These are phyloP conservation scores for Creontiades dilutus DNA, from an alignment of 2,888 invertebrate genomes.

Conservation along the genomic window DNA sequence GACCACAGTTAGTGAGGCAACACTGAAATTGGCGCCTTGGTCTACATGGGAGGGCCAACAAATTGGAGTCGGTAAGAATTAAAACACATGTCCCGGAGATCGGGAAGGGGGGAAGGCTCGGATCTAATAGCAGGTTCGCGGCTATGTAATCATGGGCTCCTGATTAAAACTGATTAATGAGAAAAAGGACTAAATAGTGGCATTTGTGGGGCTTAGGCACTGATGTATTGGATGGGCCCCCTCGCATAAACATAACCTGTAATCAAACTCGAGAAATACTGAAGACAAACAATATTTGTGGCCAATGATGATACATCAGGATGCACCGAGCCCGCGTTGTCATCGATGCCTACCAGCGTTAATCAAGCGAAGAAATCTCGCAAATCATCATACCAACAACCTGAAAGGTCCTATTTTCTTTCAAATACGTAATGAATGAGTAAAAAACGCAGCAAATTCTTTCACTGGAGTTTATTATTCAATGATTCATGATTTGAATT, in stretches of 20 bases:
- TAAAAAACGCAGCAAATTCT: no score
- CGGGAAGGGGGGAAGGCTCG: conserved; percentile 61
- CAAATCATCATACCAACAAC: neutral
- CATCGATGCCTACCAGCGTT: neutral
- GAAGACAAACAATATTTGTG: conserved; percentile 66
- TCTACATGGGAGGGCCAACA: conserved; percentile 74
- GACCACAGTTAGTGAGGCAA: conserved; percentile 71
- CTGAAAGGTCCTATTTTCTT: neutral
- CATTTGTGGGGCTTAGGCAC: conserved; percentile 72
- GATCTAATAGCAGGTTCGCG: conserved; percentile 72
- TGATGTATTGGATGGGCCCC: conserved; percentile 64
- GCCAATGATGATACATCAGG: conserved; percentile 65
- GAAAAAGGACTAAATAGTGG: conserved; percentile 73
- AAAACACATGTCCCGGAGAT: conserved; percentile 73
- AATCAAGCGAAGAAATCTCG: neutral
- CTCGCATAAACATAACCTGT: conserved; percentile 69
- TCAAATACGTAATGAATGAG: neutral
- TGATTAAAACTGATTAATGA: conserved; percentile 74
- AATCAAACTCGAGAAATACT: conserved; percentile 53
- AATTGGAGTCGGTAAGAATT: conserved; percentile 75
- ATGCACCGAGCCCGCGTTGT: neutral
- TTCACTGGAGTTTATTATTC: no score
- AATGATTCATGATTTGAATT: no score
- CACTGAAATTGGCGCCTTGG: conserved; percentile 74
- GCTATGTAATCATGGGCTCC: conserved; percentile 72